Evolutionary conservation across 2,113 vertebrate species (phyloP).

Genomic region (Seriola aureovittata): DNA sequence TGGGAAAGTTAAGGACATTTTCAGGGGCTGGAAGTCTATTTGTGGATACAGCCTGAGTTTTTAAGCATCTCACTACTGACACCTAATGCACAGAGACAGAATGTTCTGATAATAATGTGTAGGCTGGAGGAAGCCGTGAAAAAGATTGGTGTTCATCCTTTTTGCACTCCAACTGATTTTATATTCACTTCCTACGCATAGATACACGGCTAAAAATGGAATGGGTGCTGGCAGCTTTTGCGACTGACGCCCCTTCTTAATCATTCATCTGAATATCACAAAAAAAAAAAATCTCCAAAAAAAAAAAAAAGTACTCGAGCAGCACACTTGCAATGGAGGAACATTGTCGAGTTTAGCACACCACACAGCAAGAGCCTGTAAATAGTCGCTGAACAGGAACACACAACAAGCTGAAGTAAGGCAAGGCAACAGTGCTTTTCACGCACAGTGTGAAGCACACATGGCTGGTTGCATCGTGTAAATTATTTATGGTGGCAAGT

Average conservation of each 20-base stretch:
- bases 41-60: conserved; percentile 15
- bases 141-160: conserved; percentile 36
- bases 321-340: conserved; percentile 28
- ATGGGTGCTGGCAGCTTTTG: conserved; percentile 23
- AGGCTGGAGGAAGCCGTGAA: conserved; percentile 30
- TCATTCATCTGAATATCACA: conserved; percentile 22
- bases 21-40: conserved; percentile 16
- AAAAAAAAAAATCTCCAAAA: not conserved
- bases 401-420: conserved; percentile 5
- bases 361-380: conserved; percentile 22
- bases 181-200: conserved; percentile 39
- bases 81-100: conserved; percentile 72
- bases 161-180: conserved; percentile 42
- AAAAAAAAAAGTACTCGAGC: conserved; percentile 30
- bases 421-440: conserved; percentile 9
- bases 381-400: conserved; percentile 22
- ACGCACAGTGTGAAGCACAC: conserved; percentile 31
- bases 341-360: conserved; percentile 45
- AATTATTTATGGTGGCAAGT: conserved; percentile 54
- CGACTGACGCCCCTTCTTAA: conserved; percentile 40
- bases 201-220: conserved; percentile 62
- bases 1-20: conserved; percentile 22
- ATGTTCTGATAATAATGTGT: conserved; percentile 27
- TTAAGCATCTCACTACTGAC: conserved; percentile 74
- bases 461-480: conserved; percentile 30